Base-by-base conservation (phyloP, 2,113 vertebrate species). In the Gavialis gangeticus region DNA sequence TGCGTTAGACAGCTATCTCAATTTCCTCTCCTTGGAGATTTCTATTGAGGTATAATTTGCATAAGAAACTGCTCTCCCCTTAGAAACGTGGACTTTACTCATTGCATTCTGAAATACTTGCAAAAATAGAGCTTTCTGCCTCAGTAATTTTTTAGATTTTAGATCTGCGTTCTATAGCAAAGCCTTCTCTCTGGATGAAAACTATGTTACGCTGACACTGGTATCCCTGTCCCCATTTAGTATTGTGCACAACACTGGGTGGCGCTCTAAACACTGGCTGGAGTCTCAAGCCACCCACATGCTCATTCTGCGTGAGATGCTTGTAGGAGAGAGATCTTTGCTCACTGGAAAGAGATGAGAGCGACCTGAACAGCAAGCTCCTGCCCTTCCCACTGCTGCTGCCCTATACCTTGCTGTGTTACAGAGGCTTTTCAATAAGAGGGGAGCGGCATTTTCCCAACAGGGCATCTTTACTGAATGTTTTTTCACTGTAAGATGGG, bases 391-490 rank as follows among this genome's bases (percentile, higher is more conserved):
- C 0, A 0, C 59, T 89, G 63, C 54, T 87, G 13, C 93, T 81
- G 34, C 94, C 91, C 91, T 79, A 94, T 56, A 1, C 78, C 89
- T 73, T 82, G 84, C 37, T 75, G 63, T 89, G 93, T 82, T 84
- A 67, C 87, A 90, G 79, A 73, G 85, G n/a, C 30, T 81, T 67
- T 90, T 85, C 64, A 16, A 88, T 63, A 89, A 75, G 93, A 95
- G 79, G 60, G 82, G 22, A 2, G 1, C 62, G 4, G 1, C 4
- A 81, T 91, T 14, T 28, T 89, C 64, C 64, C 21, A 24, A 6
- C 46, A 46, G 46, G 46, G 46, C 46, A 46, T 46, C 46, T 46
- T 46, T 46, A 46, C 46, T 46, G 46, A 46, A 46, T 46, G 46
- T 46, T 46, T 46, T 46, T 46, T 46, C 46, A 46, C 46, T 46